Evolutionary conservation across 2,113 vertebrate genomes (phyloP).

Genomic region (Dolichotis patagonum): DNA sequence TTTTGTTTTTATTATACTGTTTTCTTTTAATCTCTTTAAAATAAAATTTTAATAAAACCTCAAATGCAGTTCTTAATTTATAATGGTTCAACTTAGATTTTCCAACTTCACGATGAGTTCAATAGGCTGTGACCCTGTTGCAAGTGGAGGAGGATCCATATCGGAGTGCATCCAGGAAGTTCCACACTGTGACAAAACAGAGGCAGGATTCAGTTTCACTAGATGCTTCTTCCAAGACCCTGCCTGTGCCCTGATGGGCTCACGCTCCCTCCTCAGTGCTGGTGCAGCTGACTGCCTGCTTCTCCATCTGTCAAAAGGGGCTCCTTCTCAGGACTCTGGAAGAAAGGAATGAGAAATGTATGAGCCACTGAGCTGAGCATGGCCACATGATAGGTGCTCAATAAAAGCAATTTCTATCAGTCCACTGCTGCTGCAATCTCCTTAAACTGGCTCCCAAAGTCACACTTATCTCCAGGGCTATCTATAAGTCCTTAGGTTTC

Average conservation of each 20-base stretch:
- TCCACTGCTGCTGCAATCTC: too few species aligned
- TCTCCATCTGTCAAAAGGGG: neutral
- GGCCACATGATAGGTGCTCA: neutral
- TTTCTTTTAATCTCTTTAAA: too few species aligned
- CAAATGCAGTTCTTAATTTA: neutral
- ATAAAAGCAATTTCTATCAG: neutral
- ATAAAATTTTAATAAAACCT: too few species aligned
- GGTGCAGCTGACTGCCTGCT: neutral
- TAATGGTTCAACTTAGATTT: neutral
- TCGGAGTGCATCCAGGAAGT: neutral
- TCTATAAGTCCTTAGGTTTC: neutral
- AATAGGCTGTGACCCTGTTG: neutral
- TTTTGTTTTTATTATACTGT: too few species aligned
- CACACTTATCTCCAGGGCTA: neutral
- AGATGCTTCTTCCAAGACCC: neutral
- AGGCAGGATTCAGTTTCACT: neutral
- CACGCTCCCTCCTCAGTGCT: rapidly evolving
- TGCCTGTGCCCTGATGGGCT: neutral
- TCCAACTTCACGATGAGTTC: too few species aligned
- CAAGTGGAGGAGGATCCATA: too few species aligned
- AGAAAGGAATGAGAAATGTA: neutral
- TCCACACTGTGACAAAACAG: neutral
- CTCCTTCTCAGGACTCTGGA: neutral
- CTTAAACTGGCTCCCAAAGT: neutral
- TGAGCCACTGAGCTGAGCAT: too few species aligned